phyloP scores from a whole-genome alignment of 2,113 vertebrate species.

The Stegostoma tigrinum region DNA sequence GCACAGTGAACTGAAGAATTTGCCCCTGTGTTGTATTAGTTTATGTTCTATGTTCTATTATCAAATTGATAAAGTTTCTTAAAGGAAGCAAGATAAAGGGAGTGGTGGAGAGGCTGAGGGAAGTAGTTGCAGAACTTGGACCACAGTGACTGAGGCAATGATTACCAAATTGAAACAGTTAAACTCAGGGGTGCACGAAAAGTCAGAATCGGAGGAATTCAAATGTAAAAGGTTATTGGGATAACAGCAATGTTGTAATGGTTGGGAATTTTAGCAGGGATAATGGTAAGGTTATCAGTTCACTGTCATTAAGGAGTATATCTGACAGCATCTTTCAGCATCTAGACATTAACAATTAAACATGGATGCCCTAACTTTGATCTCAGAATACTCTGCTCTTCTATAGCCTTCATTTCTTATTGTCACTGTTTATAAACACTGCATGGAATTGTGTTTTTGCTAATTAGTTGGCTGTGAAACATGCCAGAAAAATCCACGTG shows the following conservation, averaged over 20 bases:
- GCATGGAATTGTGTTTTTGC: not conserved
- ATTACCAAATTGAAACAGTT: too few species aligned
- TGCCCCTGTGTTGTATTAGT: too few species aligned
- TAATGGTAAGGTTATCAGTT: not conserved
- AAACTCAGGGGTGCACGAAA: too few species aligned
- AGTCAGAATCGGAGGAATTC: too few species aligned
- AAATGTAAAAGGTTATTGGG: not conserved
- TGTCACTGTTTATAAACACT: not conserved
- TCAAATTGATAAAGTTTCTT: too few species aligned
- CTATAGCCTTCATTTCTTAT: not conserved
- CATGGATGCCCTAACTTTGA: not conserved
- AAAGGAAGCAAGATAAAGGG: too few species aligned
- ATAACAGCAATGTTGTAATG: not conserved
- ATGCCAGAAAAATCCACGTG: not conserved
- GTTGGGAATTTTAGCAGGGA: not conserved
- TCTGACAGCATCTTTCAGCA: not conserved
- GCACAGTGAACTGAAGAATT: too few species aligned
- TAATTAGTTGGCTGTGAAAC: not conserved
- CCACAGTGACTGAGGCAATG: too few species aligned
- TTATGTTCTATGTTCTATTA: too few species aligned
- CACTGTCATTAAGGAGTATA: not conserved
- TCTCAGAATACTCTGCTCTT: not conserved
- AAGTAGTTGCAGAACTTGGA: too few species aligned
- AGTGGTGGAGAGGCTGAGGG: too few species aligned
- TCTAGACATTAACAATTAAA: not conserved